Base-by-base conservation (phyloP, 2,797 vertebrate genomes). In the Sebastes itinus region DNA sequence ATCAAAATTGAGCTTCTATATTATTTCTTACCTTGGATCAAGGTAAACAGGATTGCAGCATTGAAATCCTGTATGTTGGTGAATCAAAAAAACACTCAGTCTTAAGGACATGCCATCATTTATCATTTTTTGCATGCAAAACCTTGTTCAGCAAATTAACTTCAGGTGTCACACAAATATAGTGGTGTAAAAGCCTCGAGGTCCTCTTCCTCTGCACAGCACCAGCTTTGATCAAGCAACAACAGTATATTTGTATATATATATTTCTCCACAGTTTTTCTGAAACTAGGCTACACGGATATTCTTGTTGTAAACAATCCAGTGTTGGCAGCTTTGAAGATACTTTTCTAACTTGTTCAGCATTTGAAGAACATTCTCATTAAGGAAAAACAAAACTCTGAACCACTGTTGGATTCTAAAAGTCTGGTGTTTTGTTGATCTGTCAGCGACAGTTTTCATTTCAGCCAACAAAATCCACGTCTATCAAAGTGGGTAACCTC, bases 11-110 rank as follows among this genome's bases (percentile, higher is more conserved):
- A 58, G 6, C 33, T 10, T 80, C 64, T 33, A 1, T 65, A 10
- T 78, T 67, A 82, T 78, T 80, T 77, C 62, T 80, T 72, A 63
- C 72, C 55, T 77, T 75, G 63, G 32, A 71, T 73, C 63, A 54
- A 67, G 52, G 78, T 56, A 55, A 22, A 78, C 35, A 23, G 22
- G 11, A 59, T 54, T 70, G 60, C 46, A 75, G 55, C 27, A 82
- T 77, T 32, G 70, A 80, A 54, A 78, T 66, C 27, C 22, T 52
- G 14, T 30, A 49, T 32, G 58, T 30, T 64, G 46, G 23, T 65
- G 16, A 64, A 55, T 78, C 27, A 54, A 79, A 81, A 79, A 66
- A 65, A 49, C 4, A 74, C 52, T 61, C 14, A 46, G 46, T 35
- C 18, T 75, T 22, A n/a, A 30, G 38, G n/a, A 71, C 33, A 58